These are phyloP conservation scores for Petrophora chlorosata DNA, from an alignment of 2,888 invertebrate genomes.

Conservation along the genomic window DNA sequence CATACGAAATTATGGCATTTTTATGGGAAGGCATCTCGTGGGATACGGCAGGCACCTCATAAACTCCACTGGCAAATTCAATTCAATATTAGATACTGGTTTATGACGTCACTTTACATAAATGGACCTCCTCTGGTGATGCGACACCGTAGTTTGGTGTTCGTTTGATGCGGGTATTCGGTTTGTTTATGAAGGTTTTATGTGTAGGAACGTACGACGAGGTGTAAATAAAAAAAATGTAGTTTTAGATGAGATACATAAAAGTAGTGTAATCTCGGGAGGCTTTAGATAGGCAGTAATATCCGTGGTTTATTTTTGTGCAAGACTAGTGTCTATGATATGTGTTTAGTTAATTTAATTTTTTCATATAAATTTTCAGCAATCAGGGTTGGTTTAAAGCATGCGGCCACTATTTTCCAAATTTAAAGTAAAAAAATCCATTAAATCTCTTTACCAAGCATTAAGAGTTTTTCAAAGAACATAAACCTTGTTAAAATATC, in stretches of 20 bases:
- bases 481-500: conserved; percentile 4
- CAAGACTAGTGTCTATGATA: too few species aligned
- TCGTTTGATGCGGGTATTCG: neutral
- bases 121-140: conserved; percentile 38
- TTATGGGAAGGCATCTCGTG: conserved; percentile 62
- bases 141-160: conserved; percentile 11
- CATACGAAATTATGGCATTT: conserved; percentile 71
- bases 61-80: conserved; percentile 69
- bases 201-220: neutral
- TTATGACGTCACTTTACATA: conserved; percentile 60
- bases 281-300: too few species aligned
- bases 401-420: too few species aligned
- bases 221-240: neutral
- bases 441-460: too few species aligned
- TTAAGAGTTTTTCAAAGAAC: neutral
- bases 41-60: conserved; percentile 61
- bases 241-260: neutral
- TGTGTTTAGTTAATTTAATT: too few species aligned
- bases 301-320: too few species aligned
- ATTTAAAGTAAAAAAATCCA: too few species aligned
- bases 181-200: conserved; percentile 10
- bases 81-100: conserved; percentile 62
- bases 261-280: too few species aligned
- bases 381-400: too few species aligned
- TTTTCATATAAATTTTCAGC: too few species aligned